A percentile compares a stretch with the other conserved stretches of the same genome.
Conservation (phyloP, 2,113 vertebrate species). For the Oreochromis spilurus region DNA sequence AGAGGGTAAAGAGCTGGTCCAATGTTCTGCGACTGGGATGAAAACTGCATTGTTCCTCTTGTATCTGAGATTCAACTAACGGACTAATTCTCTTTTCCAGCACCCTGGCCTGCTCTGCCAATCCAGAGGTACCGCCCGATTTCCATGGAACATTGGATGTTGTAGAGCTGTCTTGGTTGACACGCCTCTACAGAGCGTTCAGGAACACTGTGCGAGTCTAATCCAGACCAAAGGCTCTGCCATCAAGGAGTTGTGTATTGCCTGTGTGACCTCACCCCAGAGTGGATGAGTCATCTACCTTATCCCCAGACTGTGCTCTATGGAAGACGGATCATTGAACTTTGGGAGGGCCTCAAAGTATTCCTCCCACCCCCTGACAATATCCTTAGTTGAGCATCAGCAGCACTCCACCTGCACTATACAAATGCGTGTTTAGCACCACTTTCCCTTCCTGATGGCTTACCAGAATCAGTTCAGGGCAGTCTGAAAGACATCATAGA, state of each 20-base stretch:
- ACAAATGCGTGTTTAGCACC: too few species aligned
- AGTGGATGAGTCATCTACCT: not conserved
- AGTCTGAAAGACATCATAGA: too few species aligned
- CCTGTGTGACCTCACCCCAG: not conserved
- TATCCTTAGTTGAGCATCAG: too few species aligned
- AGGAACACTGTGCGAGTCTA: not conserved
- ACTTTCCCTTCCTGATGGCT: too few species aligned
- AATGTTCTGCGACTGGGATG: accelerated
- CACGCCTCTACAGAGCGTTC: not conserved
- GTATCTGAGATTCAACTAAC: accelerated
- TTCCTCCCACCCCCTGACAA: too few species aligned
- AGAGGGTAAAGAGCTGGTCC: not conserved
- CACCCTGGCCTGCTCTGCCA: not conserved
- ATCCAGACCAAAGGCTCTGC: not conserved
- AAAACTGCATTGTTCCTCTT: not conserved
- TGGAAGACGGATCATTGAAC: too few species aligned
- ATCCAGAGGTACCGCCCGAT: not conserved
- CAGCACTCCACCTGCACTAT: too few species aligned
- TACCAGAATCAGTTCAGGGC: too few species aligned
- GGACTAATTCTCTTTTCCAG: not conserved
- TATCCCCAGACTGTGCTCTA: too few species aligned
- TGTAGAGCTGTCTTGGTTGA: not conserved
- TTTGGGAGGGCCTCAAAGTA: too few species aligned
- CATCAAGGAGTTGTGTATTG: not conserved
- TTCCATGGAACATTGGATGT: not conserved